Conservation (phyloP, 2,888 invertebrate species). For the Epinotia bilunana region DNA sequence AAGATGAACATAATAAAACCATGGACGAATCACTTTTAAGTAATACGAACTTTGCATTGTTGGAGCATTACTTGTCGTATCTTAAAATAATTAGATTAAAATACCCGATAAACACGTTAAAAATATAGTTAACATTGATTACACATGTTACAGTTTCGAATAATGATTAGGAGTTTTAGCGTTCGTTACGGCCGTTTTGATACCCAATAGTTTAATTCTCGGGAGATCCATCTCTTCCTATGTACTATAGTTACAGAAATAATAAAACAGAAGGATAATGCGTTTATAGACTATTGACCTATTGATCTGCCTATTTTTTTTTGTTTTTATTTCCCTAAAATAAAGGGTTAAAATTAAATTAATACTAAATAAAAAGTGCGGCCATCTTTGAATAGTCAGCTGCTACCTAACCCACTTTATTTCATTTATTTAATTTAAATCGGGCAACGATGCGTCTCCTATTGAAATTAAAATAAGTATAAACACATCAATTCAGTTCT, state of each 20-base stretch:
- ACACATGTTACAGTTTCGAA: not conserved
- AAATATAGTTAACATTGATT: conserved; percentile 7
- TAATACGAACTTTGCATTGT: conserved; percentile 36
- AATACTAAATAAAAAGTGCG: not conserved
- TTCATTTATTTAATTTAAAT: too few relatives aligned
- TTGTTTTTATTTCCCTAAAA: not conserved
- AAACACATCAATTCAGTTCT: conserved; percentile 1
- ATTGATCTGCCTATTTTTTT: not conserved
- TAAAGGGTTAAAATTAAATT: not conserved
- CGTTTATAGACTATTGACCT: not conserved
- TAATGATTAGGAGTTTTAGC: not conserved
- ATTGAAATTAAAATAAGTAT: not conserved
- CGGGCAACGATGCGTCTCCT: too few relatives aligned
- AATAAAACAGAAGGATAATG: not conserved
- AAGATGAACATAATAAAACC: conserved; percentile 18
- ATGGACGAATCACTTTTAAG: conserved; percentile 39
- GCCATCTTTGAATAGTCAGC: not conserved
- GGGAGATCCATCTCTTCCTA: not conserved
- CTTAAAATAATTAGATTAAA: conserved; percentile 27
- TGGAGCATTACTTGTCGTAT: conserved; percentile 7
- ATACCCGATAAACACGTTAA: conserved; percentile 17
- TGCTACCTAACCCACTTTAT: too few relatives aligned
- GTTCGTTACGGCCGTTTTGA: not conserved
- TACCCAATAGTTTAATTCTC: not conserved
- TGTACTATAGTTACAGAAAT: not conserved